phyloP scores from a whole-genome alignment of 2,113 vertebrate species.

The Galeopterus variegatus region DNA sequence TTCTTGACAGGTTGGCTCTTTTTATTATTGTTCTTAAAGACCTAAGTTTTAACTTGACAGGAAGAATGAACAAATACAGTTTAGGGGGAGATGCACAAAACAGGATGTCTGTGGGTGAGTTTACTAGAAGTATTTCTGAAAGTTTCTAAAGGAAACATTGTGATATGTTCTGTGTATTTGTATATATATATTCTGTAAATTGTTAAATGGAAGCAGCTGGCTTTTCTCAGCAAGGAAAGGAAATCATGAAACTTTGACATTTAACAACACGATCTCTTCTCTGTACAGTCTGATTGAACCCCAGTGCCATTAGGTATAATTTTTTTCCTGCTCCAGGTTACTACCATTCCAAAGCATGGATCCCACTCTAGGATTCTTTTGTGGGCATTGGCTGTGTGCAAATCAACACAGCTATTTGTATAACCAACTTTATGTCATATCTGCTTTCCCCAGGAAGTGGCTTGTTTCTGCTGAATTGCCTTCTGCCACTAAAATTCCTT shows the following conservation, averaged over 20 bases:
- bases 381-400: background rate
- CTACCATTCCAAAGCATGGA: background rate
- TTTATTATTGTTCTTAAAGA: conserved; percentile 34
- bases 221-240: background rate
- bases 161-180: background rate
- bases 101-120: background rate
- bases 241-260: background rate
- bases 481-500: conserved; percentile 50
- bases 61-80: background rate
- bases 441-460: background rate
- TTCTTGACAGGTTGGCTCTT: background rate
- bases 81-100: background rate
- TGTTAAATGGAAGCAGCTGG: background rate
- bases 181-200: conserved; percentile 1
- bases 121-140: conserved; percentile 4
- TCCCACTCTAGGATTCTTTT: background rate
- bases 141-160: conserved; percentile 31
- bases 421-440: conserved; percentile 50
- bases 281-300: background rate
- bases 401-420: background rate
- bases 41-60: conserved; percentile 38
- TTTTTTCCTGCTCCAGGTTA: conserved; percentile 28
- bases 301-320: background rate
- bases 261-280: conserved; percentile 12
- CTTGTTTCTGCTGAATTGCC: conserved; percentile 55